Evolutionary conservation across 2,113 vertebrate genomes (phyloP), one percentile per base, ranked within the genome.

Genomic region (Campylomormyrus tamandua): DNA sequence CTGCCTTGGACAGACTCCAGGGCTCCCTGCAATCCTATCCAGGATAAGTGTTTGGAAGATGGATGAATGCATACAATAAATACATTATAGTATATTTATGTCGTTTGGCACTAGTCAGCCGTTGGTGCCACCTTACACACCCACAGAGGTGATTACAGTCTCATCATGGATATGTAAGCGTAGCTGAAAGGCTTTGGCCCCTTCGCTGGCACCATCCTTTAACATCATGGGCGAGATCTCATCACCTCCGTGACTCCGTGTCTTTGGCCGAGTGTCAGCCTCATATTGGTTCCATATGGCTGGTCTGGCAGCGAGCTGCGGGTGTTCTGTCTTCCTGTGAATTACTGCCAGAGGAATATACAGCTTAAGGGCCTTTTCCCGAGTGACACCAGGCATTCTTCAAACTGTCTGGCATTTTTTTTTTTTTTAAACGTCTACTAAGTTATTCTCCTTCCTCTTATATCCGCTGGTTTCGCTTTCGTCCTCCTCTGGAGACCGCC

Each of bases 221-320:
- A 80, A 6, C 74, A 39, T 35, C 74, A 19, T 42, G 74, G 74
- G 31, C 74, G 35, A 39, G 74, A 27, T 39, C 74, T 80, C 15
- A 80, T 19, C 74, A 80, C 35, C 74, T 80, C 74, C 13, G 4
- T 17, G 31, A 80, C 70, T 15, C 74, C 1, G 1, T 39, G 6
- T 80, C 15, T 80, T 42, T 80, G 74, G 74, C 35, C 10, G 62
- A 27, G n/a, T 4, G 62, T 70, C 62, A 70, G 62, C 24, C 84
- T 31, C 66, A n/a, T 31, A 31, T 80, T 39, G 46, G 17, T 49
- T 84, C 89, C 88, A 89, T 89, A 62, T 80, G 80, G 89, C 80
- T 9, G 10, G 50, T 83, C 89, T 90, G 84, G 83, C 52, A 62
- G 56, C 3, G 56, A n/a, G 56, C 6, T 9, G 24, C 56, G 56